A percentile compares a stretch with the other conserved stretches of the same genome.
phyloP scores from a whole-genome alignment of 2,113 vertebrate species.

The Labrus mixtus region DNA sequence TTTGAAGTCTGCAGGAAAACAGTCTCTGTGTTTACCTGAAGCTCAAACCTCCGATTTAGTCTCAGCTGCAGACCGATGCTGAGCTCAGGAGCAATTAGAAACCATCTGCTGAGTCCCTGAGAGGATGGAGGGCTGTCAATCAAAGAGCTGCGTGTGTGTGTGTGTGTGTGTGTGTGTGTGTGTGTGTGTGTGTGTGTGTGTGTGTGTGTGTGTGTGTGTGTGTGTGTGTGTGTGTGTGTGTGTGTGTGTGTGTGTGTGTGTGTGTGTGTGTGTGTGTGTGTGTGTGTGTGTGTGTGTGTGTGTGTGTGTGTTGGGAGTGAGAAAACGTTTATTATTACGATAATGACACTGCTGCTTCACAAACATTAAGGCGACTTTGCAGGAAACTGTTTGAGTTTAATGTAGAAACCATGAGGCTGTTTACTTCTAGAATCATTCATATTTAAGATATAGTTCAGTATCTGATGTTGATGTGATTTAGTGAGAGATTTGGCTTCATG shows the following conservation, averaged over 20 bases:
- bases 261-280: background rate
- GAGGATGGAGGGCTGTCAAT: slow-evolving; percentile 25
- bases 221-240: background rate
- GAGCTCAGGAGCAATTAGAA: slow-evolving; percentile 40
- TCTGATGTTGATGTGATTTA: too few species aligned
- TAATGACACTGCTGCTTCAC: background rate
- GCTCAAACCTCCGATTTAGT: slow-evolving; percentile 38
- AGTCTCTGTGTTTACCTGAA: slow-evolving; percentile 30
- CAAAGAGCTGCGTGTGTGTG: background rate
- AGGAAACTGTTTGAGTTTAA: background rate
- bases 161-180: background rate
- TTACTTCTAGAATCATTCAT: background rate
- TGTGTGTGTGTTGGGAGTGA: background rate
- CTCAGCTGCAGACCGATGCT: slow-evolving; percentile 31
- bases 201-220: slow-evolving; percentile 11
- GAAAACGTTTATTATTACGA: too few species aligned
- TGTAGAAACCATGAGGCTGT: background rate
- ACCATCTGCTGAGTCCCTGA: slow-evolving; percentile 36
- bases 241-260: background rate
- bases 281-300: background rate
- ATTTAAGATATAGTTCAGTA: background rate
- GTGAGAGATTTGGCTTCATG: too few species aligned
- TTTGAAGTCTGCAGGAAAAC: slow-evolving; percentile 27
- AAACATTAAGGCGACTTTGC: background rate
- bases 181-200: too few species aligned